Evolutionary conservation across 2,888 invertebrate genomes (phyloP).

Genomic region (Eristalis pertinax): DNA sequence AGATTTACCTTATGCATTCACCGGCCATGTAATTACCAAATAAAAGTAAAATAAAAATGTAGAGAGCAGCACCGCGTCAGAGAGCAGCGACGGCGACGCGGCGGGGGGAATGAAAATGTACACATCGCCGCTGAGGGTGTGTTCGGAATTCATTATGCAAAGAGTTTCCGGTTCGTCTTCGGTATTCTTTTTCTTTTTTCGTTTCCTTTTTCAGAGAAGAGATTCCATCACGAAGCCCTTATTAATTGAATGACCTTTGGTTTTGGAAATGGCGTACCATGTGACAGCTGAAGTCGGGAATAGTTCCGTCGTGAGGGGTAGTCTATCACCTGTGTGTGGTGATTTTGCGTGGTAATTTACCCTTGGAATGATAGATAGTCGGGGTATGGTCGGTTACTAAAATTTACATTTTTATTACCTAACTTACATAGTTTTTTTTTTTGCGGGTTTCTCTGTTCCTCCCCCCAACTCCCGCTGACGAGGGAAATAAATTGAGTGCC

Average conservation of each 20-base stretch:
- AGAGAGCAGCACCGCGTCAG: background rate
- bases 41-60: slow-evolving; percentile 5
- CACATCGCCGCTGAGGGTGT: slow-evolving; percentile 25
- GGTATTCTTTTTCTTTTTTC: background rate
- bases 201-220: background rate
- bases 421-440: slow-evolving; percentile 19
- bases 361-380: slow-evolving; percentile 35
- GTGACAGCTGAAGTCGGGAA: slow-evolving; percentile 8
- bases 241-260: slow-evolving; percentile 60
- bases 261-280: background rate
- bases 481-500: background rate
- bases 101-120: background rate
- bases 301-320: background rate
- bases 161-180: slow-evolving; percentile 30
- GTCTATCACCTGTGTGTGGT: background rate
- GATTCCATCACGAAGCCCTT: slow-evolving; percentile 27
- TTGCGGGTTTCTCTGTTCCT: background rate
- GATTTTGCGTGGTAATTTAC: slow-evolving; percentile 26
- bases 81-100: background rate
- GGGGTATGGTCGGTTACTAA: slow-evolving; percentile 1
- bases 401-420: slow-evolving; percentile 27
- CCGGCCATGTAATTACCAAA: slow-evolving; percentile 6
- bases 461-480: background rate
- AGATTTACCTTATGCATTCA: slow-evolving; percentile 16
- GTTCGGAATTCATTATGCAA: slow-evolving; percentile 46